Evolutionary conservation across 2,888 invertebrate genomes (phyloP).

Genomic region (Philhelius pedissequus): DNA sequence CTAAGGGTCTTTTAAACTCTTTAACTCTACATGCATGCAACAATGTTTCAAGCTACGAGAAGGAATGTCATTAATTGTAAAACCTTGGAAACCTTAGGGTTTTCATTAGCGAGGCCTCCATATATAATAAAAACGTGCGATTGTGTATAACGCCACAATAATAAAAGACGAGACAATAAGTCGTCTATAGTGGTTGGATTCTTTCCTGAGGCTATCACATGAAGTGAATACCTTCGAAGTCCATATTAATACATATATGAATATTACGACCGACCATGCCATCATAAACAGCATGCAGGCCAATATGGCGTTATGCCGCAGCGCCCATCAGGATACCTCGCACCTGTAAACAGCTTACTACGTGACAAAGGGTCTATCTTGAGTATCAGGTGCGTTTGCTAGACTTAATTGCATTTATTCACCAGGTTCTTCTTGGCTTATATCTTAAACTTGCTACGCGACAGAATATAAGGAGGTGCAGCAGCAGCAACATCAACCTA

Average conservation of each 20-base stretch:
- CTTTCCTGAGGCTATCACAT: conserved; percentile 4
- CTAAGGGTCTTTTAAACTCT: too few species aligned
- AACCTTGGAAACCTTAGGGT: not conserved
- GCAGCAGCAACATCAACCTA: not conserved
- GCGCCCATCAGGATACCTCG: not conserved
- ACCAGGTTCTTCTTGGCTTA: conserved; percentile 43
- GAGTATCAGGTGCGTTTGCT: conserved; percentile 68
- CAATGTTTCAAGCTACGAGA: not conserved
- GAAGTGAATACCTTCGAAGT: conserved; percentile 24
- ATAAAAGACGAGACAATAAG: not conserved
- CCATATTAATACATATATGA: conserved; percentile 8
- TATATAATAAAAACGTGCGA: not conserved
- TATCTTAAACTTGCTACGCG: conserved; percentile 23
- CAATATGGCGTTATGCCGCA: not conserved
- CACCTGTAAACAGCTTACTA: conserved; percentile 1
- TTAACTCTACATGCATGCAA: not conserved
- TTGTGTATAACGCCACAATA: not conserved
- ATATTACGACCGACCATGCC: conserved; percentile 9
- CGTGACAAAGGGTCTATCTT: conserved; percentile 63
- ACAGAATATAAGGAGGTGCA: conserved; percentile 9
- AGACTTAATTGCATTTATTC: conserved; percentile 67
- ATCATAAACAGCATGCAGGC: conserved; percentile 15
- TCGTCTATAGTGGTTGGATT: not conserved
- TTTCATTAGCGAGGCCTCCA: not conserved
- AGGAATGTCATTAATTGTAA: conserved; percentile 8